Conservation (phyloP, 2,797 vertebrate species). For the Enteromius unitaeniatus region DNA sequence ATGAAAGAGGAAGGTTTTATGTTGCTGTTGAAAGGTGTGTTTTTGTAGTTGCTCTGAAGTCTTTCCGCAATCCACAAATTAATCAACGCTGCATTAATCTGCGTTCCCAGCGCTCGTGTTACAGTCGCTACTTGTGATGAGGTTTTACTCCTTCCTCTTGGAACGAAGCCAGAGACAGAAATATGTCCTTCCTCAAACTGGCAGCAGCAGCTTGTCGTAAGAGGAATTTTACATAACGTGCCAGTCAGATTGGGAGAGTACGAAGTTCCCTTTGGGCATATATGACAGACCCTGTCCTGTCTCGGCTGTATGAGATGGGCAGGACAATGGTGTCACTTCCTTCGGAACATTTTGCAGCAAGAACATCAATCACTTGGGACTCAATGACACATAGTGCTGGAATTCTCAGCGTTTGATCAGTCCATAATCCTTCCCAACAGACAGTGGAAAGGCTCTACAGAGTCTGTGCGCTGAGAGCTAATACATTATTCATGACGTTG, state of each 20-base stretch:
- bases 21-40: background rate
- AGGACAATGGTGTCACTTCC: constrained; percentile 36
- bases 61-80: constrained; percentile 30
- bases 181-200: constrained; percentile 28
- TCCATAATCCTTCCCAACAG: constrained; percentile 36
- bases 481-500: constrained; percentile 35
- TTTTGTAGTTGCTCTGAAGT: constrained; percentile 11
- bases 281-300: background rate
- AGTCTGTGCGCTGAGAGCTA: background rate
- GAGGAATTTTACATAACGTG: constrained; percentile 7
- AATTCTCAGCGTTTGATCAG: constrained; percentile 25
- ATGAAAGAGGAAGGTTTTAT: background rate
- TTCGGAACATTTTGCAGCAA: constrained; percentile 29
- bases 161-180: constrained; percentile 28
- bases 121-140: constrained; percentile 13
- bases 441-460: constrained; percentile 7
- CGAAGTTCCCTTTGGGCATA: background rate
- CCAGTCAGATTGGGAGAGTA: background rate
- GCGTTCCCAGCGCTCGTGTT: background rate
- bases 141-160: constrained; percentile 42
- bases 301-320: constrained; percentile 29
- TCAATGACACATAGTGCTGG: constrained; percentile 16
- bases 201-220: constrained; percentile 10
- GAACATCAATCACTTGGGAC: constrained; percentile 36
- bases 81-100: constrained; percentile 49